phyloP scores from a whole-genome alignment of 2,797 vertebrate genomes.

The Capromys pilorides region DNA sequence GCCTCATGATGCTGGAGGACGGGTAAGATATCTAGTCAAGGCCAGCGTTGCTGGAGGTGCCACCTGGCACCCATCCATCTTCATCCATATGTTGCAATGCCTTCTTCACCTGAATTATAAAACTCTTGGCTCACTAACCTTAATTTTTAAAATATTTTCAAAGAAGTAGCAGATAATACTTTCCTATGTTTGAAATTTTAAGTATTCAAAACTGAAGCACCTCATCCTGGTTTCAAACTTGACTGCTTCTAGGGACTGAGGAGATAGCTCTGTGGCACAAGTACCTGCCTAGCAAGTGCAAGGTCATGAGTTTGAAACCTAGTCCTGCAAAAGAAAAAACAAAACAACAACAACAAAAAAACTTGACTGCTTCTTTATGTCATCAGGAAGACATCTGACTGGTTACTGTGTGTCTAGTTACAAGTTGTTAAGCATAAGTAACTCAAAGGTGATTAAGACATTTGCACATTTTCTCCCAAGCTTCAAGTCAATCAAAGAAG shows the following conservation, averaged over 20 bases:
- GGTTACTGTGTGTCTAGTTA: background rate
- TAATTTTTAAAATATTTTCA: background rate
- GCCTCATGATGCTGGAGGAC: background rate
- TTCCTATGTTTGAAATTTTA: background rate
- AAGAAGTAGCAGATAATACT: background rate
- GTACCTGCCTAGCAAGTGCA: too few relatives aligned
- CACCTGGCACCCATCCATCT: background rate
- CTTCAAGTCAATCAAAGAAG: background rate
- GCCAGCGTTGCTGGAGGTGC: background rate
- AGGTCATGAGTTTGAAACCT: too few relatives aligned
- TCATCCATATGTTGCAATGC: background rate
- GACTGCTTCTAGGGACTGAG: background rate
- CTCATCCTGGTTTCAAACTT: background rate
- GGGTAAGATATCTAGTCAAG: background rate
- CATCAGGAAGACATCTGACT: conserved; percentile 1
- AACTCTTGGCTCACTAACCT: background rate
- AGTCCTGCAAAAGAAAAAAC: too few relatives aligned
- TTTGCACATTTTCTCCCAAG: background rate
- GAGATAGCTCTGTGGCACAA: too few relatives aligned
- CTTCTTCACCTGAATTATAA: background rate
- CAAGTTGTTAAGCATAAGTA: background rate
- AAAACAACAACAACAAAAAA: too few relatives aligned
- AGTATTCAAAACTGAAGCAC: conserved; percentile 1
- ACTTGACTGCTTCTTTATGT: background rate
- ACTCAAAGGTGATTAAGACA: background rate